Evolutionary conservation across 2,797 vertebrate genomes (phyloP).

Genomic region (Rhinatrema bivittatum): DNA sequence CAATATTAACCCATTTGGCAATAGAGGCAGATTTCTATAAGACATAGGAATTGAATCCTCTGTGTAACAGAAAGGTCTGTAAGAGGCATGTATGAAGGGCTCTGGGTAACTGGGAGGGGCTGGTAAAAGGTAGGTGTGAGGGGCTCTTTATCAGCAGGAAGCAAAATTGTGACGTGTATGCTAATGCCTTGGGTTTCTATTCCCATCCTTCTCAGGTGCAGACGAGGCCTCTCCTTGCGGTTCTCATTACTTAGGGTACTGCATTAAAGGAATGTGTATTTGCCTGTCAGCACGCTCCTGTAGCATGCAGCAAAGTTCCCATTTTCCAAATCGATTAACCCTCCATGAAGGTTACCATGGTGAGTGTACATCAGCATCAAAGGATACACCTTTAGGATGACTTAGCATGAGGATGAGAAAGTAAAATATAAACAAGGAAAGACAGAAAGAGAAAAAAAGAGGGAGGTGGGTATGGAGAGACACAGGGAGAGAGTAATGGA

Average conservation of each 20-base stretch:
- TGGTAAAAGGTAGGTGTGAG: no score
- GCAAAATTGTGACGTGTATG: no score
- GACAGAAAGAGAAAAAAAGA: not conserved
- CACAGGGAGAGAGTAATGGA: not conserved
- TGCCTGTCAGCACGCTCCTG: constrained; percentile 1
- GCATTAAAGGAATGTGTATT: not conserved
- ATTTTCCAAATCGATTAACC: constrained; percentile 7
- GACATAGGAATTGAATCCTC: no score
- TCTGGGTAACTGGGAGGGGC: no score
- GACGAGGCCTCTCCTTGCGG: constrained; percentile 1
- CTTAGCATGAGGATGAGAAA: not conserved
- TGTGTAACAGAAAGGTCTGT: no score
- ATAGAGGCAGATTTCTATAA: no score
- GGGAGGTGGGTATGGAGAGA: not conserved
- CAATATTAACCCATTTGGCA: no score
- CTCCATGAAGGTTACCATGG: constrained; percentile 7
- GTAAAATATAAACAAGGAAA: not conserved
- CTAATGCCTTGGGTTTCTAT: no score
- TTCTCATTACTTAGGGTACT: not conserved
- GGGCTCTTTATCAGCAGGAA: no score
- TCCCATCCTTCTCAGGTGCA: no score
- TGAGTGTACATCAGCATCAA: not conserved
- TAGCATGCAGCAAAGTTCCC: constrained; percentile 6
- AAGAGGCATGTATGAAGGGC: no score
- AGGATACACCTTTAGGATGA: constrained; percentile 7